Evolutionary conservation across 2,888 invertebrate species (phyloP).

Genomic region (Drosophila setosimentum): DNA sequence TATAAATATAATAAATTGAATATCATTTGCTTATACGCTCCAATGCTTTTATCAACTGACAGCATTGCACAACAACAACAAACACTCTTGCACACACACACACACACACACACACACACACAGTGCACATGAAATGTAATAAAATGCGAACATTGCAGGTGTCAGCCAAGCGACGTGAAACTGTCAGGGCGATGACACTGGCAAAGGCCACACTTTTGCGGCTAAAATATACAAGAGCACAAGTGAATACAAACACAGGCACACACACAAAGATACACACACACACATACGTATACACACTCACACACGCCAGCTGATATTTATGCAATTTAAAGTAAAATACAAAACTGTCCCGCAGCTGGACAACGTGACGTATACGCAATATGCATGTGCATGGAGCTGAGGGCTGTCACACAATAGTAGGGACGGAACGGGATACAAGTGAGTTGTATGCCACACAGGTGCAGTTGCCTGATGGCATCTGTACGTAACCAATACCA

Average conservation of each 20-base stretch:
- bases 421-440: background rate
- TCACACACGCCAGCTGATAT: constrained; percentile 45
- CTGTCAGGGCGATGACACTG: constrained; percentile 68
- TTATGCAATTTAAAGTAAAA: constrained; percentile 80
- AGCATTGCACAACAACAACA: constrained; percentile 38
- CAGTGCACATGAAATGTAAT: constrained; percentile 68
- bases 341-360: constrained; percentile 66
- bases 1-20: constrained; percentile 75
- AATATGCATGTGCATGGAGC: constrained; percentile 51
- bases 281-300: constrained; percentile 15
- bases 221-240: constrained; percentile 71
- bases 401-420: constrained; percentile 43
- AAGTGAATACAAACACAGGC: constrained; percentile 35
- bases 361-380: constrained; percentile 79
- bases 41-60: constrained; percentile 75
- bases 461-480: constrained; percentile 47
- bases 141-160: constrained; percentile 81
- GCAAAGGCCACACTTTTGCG: constrained; percentile 75
- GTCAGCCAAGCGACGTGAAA: constrained; percentile 69
- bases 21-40: constrained; percentile 79
- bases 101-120: constrained; percentile 12
- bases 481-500: constrained; percentile 17
- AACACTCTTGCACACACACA: too few species aligned
- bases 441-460: constrained; percentile 24
- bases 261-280: constrained; percentile 6